Base-by-base conservation (phyloP, 2,113 vertebrate species). In the Cavia porcellus region DNA sequence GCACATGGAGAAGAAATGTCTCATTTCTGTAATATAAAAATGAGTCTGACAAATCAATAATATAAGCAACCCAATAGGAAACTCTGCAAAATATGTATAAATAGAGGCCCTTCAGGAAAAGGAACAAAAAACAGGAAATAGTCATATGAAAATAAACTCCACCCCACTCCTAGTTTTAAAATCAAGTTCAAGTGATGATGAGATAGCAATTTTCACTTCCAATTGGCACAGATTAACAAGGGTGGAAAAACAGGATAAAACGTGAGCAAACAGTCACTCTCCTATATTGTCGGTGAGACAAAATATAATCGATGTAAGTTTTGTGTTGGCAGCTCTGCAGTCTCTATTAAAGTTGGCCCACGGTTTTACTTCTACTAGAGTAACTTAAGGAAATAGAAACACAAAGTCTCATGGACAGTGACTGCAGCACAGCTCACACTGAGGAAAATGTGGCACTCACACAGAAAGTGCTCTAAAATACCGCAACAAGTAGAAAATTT, bases 101-200 rank as follows among this genome's bases (percentile, higher is more conserved):
- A 47, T 25, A 22, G 32, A 95, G 75, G 75, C 32, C 50, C n/a
- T 61, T 95, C 52, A 79, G 52, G 79, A 86, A 89, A 88, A 96
- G 59, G 50, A 88, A 94, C 72, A 86, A 88, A 75, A 86, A 64
- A n/a, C 52, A 94, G 88, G 87, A 94, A 98, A 92, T 30, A 83
- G 35, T 87, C 38, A 80, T 52, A 80, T 50, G 62, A 96, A 95
- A 88, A 95, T 89, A 88, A 57, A 61, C 59, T 94, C 82, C 61
- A 85, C 50, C 79, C 95, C 1, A 11, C 22, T 90, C 24, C 24
- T 75, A 87, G 45, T 90, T 94, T 77, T 91, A 96, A 96, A 92
- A 86, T 81, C 47, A 75, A 74, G n/a, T 47, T 81, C 77, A 84
- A 79, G 62, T 81, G 32, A 89, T 95, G 81, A 89, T 68, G 80